Base-by-base conservation (phyloP, 2,797 vertebrate genomes). In the Anniella stebbinsi region DNA sequence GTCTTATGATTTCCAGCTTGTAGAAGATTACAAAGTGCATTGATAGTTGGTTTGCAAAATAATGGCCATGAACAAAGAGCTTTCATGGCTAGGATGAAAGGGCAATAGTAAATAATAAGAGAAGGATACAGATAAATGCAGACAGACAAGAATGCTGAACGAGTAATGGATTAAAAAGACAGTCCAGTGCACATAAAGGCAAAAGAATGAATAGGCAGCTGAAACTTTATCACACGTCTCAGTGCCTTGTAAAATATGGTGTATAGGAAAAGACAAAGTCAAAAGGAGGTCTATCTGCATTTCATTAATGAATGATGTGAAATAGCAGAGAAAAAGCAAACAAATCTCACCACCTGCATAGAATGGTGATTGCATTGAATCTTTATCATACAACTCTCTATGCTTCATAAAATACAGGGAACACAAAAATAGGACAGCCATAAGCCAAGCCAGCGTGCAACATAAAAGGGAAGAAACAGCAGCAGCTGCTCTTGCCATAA, bases 41-140 rank as follows among this genome's bases (percentile, higher is more conserved):
- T 93, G 81, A 89, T 86, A 77, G 45, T 69, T 95, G 18, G 23
- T 88, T 75, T 92, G 84, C 83, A 96, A 89, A 89, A 91, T 88
- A 84, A 93, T 51, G 54, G 88, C 48, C 67, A 86, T 91, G 25
- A n/a, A 69, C 30, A 90, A 84, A 84, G 18, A 92, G 7, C 3
- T 67, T 82, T 88, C 23, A 28, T 88, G 1, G 30, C 13, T 95
- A 76, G 72, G n/a, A 70, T 45, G 90, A 83, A 91, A 92, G 13
- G 21, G 23, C 70, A 89, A 94, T 48, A 91, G 18, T 66, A 93
- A 95, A 89, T 77, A 92, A 85, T n/a, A 89, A 18, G 2, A 70
- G 13, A 15, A 94, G 60, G 90, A 92, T 12, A 88, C 15, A 89
- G 67, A 85, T 90, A 87, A 92, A 87, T 60, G 83, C 21, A 89